A percentile compares a stretch with the other conserved stretches of the same genome.
Conservation (phyloP, 2,113 vertebrate genomes). For the Leptobrachium ailaonicum region DNA sequence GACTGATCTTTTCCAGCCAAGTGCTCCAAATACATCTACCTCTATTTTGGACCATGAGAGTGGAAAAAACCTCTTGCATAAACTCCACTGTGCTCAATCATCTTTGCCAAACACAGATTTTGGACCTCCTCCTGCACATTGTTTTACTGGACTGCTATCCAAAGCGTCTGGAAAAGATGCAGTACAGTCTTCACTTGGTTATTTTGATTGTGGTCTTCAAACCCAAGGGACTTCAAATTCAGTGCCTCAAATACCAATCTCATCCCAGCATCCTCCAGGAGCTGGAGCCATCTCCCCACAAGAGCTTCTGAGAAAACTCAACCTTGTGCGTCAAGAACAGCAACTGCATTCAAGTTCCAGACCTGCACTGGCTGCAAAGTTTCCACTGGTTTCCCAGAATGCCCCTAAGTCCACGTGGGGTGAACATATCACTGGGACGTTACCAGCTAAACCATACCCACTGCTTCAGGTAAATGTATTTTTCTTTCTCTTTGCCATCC, state of each 20-base stretch:
- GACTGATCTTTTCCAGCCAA: conserved; percentile 70
- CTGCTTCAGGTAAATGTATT: conserved; percentile 75
- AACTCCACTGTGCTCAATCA: conserved; percentile 51
- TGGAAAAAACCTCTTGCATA: conserved; percentile 60
- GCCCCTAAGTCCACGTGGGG: conserved; percentile 61
- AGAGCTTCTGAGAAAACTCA: conserved; percentile 85
- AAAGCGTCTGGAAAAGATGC: conserved; percentile 28
- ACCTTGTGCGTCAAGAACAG: conserved; percentile 85
- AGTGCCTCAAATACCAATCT: conserved; percentile 49
- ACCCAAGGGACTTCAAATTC: conserved; percentile 53
- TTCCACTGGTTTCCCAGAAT: conserved; percentile 67
- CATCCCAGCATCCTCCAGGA: conserved; percentile 53
- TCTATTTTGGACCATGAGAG: conserved; percentile 28
- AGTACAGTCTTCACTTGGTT: conserved; percentile 58
- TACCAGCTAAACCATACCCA: conserved; percentile 64
- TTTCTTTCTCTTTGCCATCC: too few species aligned
- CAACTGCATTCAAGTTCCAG: conserved; percentile 63
- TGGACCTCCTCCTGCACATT: not conserved
- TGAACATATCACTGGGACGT: conserved; percentile 49
- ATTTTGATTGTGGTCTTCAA: conserved; percentile 61
- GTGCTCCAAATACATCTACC: conserved; percentile 33
- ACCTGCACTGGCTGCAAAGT: conserved; percentile 77
- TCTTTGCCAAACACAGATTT: conserved; percentile 39
- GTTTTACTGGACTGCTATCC: conserved; percentile 50
- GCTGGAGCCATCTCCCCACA: conserved; percentile 78